Evolutionary conservation across 1,140 invertebrate genomes (phyloP).

Genomic region (Pachypsylla venusta): DNA sequence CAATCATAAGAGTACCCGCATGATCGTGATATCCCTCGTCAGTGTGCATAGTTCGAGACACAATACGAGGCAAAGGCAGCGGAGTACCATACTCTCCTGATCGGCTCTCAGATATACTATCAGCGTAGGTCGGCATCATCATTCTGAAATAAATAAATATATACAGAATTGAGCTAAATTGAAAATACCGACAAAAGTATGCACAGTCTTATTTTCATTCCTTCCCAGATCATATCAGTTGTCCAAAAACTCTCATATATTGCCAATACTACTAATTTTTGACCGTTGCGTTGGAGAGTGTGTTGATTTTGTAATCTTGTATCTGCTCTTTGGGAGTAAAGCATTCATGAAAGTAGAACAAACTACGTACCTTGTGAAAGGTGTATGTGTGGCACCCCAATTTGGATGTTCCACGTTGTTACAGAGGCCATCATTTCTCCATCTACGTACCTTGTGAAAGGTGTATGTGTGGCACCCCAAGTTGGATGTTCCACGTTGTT

Average conservation of each 20-base stretch:
- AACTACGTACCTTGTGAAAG: conserved; percentile 41
- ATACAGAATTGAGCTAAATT: too few relatives aligned
- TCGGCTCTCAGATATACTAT: conserved; percentile 45
- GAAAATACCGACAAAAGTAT: too few relatives aligned
- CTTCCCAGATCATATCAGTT: too few relatives aligned
- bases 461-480: conserved; percentile 73
- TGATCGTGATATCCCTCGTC: conserved; percentile 32
- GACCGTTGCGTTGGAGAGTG: too few relatives aligned
- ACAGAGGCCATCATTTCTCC: conserved; percentile 77
- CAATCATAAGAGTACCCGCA: conserved; percentile 35
- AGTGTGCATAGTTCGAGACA: conserved; percentile 35
- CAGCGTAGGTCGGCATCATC: conserved; percentile 64
- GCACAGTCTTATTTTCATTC: too few relatives aligned
- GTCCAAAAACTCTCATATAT: too few relatives aligned
- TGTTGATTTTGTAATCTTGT: too few relatives aligned
- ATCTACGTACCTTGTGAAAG: conserved; percentile 41
- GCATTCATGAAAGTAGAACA: too few relatives aligned
- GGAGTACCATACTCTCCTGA: conserved; percentile 25
- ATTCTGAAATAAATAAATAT: conserved; percentile 45
- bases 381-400: conserved; percentile 73
- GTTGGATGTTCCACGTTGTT: conserved; percentile 84
- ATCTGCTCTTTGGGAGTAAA: too few relatives aligned
- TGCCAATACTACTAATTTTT: too few relatives aligned
- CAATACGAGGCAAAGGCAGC: conserved; percentile 34
- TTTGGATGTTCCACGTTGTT: conserved; percentile 84